A percentile compares a stretch with the other conserved stretches of the same genome.
These are phyloP conservation scores for Aphelocoma californica DNA, from an alignment of 2,797 vertebrate genomes.

Conservation along the genomic window DNA sequence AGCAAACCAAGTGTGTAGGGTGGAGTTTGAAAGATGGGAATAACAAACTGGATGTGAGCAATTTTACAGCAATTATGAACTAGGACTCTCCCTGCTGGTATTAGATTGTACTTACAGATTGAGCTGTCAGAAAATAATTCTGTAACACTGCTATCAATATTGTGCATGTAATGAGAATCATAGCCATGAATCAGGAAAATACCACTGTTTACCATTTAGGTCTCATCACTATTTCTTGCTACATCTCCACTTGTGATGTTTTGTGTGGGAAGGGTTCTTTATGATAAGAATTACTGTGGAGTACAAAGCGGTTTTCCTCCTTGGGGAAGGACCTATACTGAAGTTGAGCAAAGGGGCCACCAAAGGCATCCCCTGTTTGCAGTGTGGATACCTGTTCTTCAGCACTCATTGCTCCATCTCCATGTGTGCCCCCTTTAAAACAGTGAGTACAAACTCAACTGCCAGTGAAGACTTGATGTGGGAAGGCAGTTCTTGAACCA, in stretches of 20 bases:
- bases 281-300: neutral
- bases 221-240: neutral
- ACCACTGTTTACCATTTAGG: neutral
- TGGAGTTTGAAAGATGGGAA: neutral
- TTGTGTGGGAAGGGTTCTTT: neutral
- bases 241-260: neutral
- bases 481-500: neutral
- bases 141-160: neutral
- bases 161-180: neutral
- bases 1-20: neutral
- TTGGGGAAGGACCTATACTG: neutral
- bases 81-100: neutral
- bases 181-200: neutral
- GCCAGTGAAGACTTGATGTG: fast-evolving
- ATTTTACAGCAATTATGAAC: neutral
- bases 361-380: neutral
- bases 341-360: neutral
- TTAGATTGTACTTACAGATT: neutral
- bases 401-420: neutral
- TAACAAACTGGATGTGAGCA: neutral
- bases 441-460: neutral
- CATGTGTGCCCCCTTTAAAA: neutral
- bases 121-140: neutral
- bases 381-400: neutral
- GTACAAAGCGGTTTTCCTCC: neutral